A percentile compares a stretch with the other conserved stretches of the same genome.
phyloP scores from a whole-genome alignment of 2,888 invertebrate genomes.

The Uropetala carovei region DNA sequence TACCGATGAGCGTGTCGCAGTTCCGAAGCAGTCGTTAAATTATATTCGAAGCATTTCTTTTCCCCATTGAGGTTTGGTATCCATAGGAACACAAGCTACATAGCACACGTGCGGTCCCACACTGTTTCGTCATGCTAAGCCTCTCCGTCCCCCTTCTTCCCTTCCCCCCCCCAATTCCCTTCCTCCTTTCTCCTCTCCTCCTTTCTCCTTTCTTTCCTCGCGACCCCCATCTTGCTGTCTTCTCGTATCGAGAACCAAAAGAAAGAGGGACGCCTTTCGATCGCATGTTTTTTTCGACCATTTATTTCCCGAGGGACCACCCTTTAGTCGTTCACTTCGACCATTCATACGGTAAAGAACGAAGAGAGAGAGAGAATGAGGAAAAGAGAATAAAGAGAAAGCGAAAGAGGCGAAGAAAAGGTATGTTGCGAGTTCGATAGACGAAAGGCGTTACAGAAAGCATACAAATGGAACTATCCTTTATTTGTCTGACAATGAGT shows the following conservation, averaged over 20 bases:
- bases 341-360: too few relatives aligned
- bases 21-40: slow-evolving; percentile 50
- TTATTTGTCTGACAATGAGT: too few relatives aligned
- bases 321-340: neutral
- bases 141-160: neutral
- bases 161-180: neutral
- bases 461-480: too few relatives aligned
- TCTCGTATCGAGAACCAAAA: neutral
- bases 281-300: slow-evolving; percentile 10
- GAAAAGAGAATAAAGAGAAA: too few relatives aligned
- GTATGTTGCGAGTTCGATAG: too few relatives aligned
- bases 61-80: neutral
- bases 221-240: neutral
- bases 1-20: slow-evolving; percentile 51
- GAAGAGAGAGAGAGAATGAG: too few relatives aligned
- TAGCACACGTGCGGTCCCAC: slow-evolving; percentile 5
- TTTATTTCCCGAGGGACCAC: slow-evolving; percentile 35
- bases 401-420: too few relatives aligned
- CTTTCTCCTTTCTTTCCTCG: neutral
- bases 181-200: neutral
- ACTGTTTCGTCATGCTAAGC: neutral
- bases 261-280: slow-evolving; percentile 26
- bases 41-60: slow-evolving; percentile 44
- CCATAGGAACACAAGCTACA: neutral
- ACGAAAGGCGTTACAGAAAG: too few relatives aligned